Conservation (phyloP, 2,113 vertebrate genomes). For the Eonycteris spelaea region DNA sequence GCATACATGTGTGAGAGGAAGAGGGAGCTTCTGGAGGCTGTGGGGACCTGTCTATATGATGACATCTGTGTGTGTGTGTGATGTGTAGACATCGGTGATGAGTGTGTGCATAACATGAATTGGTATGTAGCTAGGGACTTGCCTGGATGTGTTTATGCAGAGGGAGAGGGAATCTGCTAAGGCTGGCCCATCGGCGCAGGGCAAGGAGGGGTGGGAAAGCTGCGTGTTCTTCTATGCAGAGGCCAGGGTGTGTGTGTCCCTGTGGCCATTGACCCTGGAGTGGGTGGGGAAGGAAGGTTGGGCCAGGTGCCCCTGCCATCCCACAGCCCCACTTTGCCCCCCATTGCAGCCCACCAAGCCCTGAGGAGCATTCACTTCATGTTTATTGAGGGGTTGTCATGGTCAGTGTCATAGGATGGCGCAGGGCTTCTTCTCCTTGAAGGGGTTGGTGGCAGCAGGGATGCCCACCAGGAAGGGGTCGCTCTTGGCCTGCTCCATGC, state of each 20-base stretch:
- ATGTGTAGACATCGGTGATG: not conserved
- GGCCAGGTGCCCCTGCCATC: not conserved
- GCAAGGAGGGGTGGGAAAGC: not conserved
- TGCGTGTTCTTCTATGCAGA: not conserved
- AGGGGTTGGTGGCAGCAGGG: conserved; percentile 86
- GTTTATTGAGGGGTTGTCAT: conserved; percentile 41
- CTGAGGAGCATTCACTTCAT: not conserved
- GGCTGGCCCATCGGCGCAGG: not conserved
- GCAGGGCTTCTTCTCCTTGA: conserved; percentile 88
- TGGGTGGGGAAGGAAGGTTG: not conserved
- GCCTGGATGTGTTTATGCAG: not conserved
- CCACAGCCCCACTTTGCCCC: not conserved
- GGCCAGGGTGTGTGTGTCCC: not conserved
- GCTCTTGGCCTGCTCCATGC: conserved; percentile 83
- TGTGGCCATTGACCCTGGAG: not conserved
- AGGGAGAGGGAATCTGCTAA: not conserved
- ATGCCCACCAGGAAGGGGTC: conserved; percentile 89
- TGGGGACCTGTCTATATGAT: not conserved
- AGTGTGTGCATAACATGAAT: not conserved
- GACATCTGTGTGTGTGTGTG: not conserved
- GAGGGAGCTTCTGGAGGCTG: not conserved
- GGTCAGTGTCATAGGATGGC: conserved; percentile 78
- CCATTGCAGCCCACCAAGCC: not conserved
- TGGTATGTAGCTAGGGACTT: not conserved
- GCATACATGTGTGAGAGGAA: not conserved